Conservation (phyloP, 2,797 vertebrate genomes). For the Hyperoplus lanceolatus region DNA sequence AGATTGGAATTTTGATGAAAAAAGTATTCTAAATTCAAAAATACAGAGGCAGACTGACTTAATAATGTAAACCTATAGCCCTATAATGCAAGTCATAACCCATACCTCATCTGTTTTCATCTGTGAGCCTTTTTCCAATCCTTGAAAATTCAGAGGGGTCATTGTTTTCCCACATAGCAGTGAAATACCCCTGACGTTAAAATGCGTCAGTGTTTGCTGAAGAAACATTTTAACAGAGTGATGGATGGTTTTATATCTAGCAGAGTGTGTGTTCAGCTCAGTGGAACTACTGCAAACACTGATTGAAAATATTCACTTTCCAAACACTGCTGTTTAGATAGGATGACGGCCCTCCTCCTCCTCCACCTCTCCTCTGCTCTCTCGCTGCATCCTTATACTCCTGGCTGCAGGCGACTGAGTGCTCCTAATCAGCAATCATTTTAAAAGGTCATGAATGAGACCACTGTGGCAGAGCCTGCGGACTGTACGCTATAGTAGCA, state of each 20-base stretch:
- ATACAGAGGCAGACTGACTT: too few species aligned
- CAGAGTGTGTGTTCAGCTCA: slow-evolving; percentile 38
- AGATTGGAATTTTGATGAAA: not conserved
- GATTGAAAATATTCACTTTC: slow-evolving; percentile 51
- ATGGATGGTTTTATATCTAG: slow-evolving; percentile 53
- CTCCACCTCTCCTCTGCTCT: slow-evolving; percentile 24
- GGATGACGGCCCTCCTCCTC: slow-evolving; percentile 48
- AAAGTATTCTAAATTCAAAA: not conserved
- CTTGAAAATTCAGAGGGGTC: not conserved
- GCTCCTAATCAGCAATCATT: slow-evolving; percentile 77
- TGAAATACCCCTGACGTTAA: slow-evolving; percentile 25
- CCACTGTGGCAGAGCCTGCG: slow-evolving; percentile 61
- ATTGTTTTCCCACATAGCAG: not conserved
- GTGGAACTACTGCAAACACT: slow-evolving; percentile 49
- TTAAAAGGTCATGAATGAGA: slow-evolving; percentile 73
- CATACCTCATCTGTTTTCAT: not conserved
- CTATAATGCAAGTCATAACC: not conserved
- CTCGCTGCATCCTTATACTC: slow-evolving; percentile 27
- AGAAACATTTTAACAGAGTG: slow-evolving; percentile 47
- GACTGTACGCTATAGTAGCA: slow-evolving; percentile 52
- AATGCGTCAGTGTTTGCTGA: slow-evolving; percentile 40
- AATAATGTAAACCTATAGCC: too few species aligned
- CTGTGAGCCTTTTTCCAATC: not conserved
- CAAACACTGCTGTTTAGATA: slow-evolving; percentile 59
- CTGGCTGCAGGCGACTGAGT: slow-evolving; percentile 63